Percentiles rank a stretch among this genome's conserved stretches.
phyloP scores from a whole-genome alignment of 2,113 vertebrate genomes.

The Psettodes erumei region DNA sequence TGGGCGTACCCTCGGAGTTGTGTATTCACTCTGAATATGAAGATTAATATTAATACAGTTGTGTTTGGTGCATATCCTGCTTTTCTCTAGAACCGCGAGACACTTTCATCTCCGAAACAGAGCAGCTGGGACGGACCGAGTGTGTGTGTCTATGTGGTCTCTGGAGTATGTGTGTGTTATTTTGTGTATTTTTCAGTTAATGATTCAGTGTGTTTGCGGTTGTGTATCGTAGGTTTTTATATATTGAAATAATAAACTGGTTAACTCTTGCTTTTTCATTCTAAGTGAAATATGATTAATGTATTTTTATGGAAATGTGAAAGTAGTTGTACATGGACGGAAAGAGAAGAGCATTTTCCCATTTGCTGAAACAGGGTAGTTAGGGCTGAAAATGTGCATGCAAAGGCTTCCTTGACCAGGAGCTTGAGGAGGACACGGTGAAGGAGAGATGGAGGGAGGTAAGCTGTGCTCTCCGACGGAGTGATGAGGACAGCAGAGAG shows the following conservation, averaged over 20 bases:
- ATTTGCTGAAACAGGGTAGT: not conserved
- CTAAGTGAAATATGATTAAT: not conserved
- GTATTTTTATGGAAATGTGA: conserved; percentile 4
- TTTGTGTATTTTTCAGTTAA: conserved; percentile 43
- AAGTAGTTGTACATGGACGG: not conserved
- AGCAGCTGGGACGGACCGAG: conserved; percentile 52
- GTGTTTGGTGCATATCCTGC: conserved; percentile 57
- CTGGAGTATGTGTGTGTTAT: conserved; percentile 45
- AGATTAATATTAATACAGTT: conserved; percentile 66
- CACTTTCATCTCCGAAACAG: conserved; percentile 65
- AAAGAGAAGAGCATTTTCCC: not conserved
- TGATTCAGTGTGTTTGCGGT: conserved; percentile 24
- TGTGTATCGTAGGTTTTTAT: conserved; percentile 1
- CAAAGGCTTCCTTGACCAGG: conserved; percentile 32
- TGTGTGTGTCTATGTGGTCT: conserved; percentile 38
- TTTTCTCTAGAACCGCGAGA: conserved; percentile 44
- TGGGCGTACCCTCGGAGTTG: conserved; percentile 37
- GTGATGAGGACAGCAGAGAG: conserved; percentile 63
- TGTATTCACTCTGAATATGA: conserved; percentile 65
- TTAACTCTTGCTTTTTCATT: conserved; percentile 27
- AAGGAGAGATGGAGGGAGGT: conserved; percentile 50
- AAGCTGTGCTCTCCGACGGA: conserved; percentile 39
- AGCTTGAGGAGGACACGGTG: conserved; percentile 37
- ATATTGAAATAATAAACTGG: conserved; percentile 14
- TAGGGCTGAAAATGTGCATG: not conserved